These are phyloP conservation scores for Loriculus beryllinus DNA, from an alignment of 2,797 vertebrate genomes.

Conservation along the genomic window DNA sequence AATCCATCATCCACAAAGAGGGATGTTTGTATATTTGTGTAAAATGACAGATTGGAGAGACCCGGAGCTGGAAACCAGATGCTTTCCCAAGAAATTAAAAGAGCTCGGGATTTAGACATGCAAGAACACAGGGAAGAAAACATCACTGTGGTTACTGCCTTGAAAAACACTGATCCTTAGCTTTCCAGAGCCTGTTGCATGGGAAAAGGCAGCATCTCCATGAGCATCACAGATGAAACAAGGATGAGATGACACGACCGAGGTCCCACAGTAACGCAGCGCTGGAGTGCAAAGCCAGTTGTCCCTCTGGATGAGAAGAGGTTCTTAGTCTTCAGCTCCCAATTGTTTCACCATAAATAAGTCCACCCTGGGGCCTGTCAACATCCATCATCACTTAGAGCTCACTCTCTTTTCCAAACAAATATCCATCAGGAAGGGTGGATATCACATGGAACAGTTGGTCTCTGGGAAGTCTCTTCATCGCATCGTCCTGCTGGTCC, in stretches of 20 bases:
- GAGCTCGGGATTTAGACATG: neutral
- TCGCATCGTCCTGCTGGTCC: neutral
- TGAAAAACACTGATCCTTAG: neutral
- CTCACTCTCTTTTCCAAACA: neutral
- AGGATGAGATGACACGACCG: accelerated
- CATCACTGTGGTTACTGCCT: neutral
- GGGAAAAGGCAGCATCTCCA: neutral
- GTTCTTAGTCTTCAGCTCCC: neutral
- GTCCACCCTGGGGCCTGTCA: neutral
- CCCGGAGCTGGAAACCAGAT: slow-evolving; percentile 54
- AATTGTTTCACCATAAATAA: neutral
- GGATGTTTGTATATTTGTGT: slow-evolving; percentile 57
- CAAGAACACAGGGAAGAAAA: neutral
- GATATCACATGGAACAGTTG: neutral
- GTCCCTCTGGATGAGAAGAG: neutral
- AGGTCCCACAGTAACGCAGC: neutral
- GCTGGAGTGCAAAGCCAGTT: neutral
- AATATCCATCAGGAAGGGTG: neutral
- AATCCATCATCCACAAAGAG: slow-evolving; percentile 26
- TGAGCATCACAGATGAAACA: neutral
- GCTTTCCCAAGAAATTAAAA: slow-evolving; percentile 50
- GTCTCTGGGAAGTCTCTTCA: neutral
- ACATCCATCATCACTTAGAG: neutral
- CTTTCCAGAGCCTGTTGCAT: accelerated
- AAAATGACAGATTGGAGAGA: slow-evolving; percentile 32